Conservation (phyloP, 2,888 invertebrate genomes). For the Gymnoscelis rufifasciata region DNA sequence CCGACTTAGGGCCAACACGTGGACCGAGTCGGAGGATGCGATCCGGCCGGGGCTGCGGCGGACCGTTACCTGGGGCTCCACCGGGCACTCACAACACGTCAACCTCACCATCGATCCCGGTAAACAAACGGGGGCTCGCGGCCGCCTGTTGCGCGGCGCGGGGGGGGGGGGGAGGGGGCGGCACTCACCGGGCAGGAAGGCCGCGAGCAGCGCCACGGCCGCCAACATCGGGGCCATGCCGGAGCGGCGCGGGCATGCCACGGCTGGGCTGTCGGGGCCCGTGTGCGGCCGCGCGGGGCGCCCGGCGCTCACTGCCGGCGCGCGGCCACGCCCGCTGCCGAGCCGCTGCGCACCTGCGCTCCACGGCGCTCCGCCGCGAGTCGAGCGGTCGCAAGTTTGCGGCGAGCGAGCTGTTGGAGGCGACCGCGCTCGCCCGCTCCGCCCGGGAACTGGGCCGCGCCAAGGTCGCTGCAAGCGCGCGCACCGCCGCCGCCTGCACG, state of each 20-base stretch:
- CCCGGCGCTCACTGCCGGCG: constrained; percentile 46
- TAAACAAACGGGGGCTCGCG: constrained; percentile 62
- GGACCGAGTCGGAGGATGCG: constrained; percentile 14
- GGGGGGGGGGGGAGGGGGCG: constrained; percentile 26
- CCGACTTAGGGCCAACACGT: constrained; percentile 35
- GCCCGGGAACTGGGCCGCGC: constrained; percentile 22
- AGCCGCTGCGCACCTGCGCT: constrained; percentile 60
- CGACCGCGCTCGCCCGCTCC: constrained; percentile 19
- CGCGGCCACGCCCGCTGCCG: constrained; percentile 49
- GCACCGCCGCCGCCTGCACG: constrained; percentile 9
- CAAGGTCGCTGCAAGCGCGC: constrained; percentile 30
- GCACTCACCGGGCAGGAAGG: constrained; percentile 74
- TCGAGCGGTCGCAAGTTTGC: constrained; percentile 24
- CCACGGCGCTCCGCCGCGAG: constrained; percentile 28
- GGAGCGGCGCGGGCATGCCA: constrained; percentile 76
- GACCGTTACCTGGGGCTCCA: constrained; percentile 41
- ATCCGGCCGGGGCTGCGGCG: constrained; percentile 12
- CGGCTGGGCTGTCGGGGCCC: constrained; percentile 70
- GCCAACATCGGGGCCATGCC: constrained; percentile 69
- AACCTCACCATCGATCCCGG: constrained; percentile 54
- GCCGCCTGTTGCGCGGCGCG: constrained; percentile 61
- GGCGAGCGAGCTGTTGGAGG: constrained; percentile 16
- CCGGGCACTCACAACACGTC: constrained; percentile 65
- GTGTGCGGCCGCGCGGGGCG: constrained; percentile 43
- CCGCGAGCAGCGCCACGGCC: constrained; percentile 72